Base-by-base conservation (phyloP, 1,140 invertebrate genomes). In the Acromyrmex heyeri region DNA sequence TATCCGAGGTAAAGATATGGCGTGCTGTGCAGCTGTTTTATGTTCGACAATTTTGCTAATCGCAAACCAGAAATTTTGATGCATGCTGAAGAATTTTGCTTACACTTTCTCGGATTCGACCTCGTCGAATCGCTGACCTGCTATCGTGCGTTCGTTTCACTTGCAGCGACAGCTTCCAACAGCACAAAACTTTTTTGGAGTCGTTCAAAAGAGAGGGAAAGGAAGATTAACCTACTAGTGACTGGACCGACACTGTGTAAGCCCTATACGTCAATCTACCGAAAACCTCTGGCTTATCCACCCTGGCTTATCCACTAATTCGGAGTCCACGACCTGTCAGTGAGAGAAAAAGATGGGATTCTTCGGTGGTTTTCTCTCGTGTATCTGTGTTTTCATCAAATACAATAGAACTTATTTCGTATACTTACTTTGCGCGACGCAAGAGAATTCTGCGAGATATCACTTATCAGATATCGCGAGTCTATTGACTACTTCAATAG, bases 121-220 rank as follows among this genome's bases (percentile, higher is more conserved):
- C n/a, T 30, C 14, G 69, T 73, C 79, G 69, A 73, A 61, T 61
- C 79, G 67, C n/a, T 83, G 79, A 83, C 69, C 55, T 73, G 79
- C 79, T 73, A 83, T 83, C 79, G 79, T 83, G 79, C 79, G 55
- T 83, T 83, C 69, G 79, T 83, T 83, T 83, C 79, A 83, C 79
- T 83, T 83, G 4, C 79, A 83, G 79, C 77, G 77, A 79, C 64
- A 48, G 14, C 79, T 83, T 73, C 79, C 79, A 73, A 34, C 79
- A 34, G 79, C 79, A 61, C 79, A 10, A 83, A 83, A 73, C 79
- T 83, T 83, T 83, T 83, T 83, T 44, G 79, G 55, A 30, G 79
- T 83, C 79, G 18, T 55, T 12, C 69, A 83, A 73, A 83, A 83
- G 18, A 82, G 67, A 82, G 55, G 69, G 67, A 75, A 83, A 83